Conservation (phyloP, 2,113 vertebrate species). For the Panthera tigris region DNA sequence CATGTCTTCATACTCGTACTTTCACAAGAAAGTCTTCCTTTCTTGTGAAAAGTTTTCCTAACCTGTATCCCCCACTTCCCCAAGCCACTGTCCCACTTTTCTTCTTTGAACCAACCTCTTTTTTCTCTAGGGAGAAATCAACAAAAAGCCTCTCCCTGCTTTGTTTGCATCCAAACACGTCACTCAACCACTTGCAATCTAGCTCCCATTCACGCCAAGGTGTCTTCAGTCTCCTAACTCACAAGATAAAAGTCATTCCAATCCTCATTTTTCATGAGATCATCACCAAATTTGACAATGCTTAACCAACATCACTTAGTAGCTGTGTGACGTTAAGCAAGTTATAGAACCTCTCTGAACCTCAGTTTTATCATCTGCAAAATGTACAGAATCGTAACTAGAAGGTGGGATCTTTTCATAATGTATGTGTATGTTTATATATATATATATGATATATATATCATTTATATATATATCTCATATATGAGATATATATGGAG, state of each 20-base stretch:
- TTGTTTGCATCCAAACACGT: not conserved
- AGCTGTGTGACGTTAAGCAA: not conserved
- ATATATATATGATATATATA: not conserved
- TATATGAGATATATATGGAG: too few relatives aligned
- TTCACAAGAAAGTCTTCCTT: not conserved
- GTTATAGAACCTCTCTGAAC: not conserved
- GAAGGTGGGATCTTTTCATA: not conserved
- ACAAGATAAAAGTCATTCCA: not conserved
- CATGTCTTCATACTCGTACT: too few relatives aligned
- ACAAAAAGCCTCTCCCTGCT: not conserved
- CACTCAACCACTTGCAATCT: not conserved
- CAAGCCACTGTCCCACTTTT: not conserved
- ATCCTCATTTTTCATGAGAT: not conserved
- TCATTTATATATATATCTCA: not conserved
- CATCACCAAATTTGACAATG: not conserved
- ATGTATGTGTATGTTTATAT: too few relatives aligned
- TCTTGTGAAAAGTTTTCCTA: not conserved
- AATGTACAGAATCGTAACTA: not conserved
- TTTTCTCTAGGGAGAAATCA: not conserved
- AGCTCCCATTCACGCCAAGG: not conserved
- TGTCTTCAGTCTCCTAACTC: not conserved
- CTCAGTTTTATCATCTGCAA: not conserved
- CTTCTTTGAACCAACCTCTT: not conserved
- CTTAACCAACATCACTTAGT: not conserved
- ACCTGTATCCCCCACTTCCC: not conserved